A percentile compares a stretch with the other conserved stretches of the same genome.
Evolutionary conservation across 1,140 invertebrate genomes (phyloP).

Genomic region (Polypedilum vanderplanki): DNA sequence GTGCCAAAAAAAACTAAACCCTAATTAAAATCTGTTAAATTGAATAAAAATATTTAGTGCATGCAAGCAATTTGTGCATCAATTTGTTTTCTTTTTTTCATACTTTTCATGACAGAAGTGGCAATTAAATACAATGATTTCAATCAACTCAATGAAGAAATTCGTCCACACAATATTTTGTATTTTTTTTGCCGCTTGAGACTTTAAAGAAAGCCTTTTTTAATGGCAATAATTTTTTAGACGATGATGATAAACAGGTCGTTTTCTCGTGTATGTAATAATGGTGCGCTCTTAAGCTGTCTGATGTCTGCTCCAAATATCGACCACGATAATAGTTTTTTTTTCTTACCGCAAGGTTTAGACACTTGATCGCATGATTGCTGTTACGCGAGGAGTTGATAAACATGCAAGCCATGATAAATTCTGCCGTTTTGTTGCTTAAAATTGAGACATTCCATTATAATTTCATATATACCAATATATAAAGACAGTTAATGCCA

Average conservation of each 20-base stretch:
- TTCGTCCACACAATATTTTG: background rate
- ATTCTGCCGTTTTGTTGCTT: background rate
- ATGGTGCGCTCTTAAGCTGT: conserved; percentile 10
- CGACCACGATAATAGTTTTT: background rate
- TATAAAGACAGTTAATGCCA: background rate
- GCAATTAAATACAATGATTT: background rate
- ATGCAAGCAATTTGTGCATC: background rate
- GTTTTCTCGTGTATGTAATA: background rate
- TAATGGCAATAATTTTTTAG: background rate
- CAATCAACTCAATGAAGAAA: background rate
- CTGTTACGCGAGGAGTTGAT: too few species aligned
- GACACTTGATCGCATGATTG: too few species aligned
- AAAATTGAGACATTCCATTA: background rate
- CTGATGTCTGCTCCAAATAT: conserved; percentile 11
- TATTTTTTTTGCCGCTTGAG: background rate
- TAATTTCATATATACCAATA: background rate
- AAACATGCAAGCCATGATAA: too few species aligned
- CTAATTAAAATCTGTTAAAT: too few species aligned
- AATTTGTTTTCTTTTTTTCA: background rate
- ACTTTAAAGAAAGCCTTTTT: background rate
- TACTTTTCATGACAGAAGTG: background rate
- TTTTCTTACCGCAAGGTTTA: too few species aligned
- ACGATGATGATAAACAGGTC: conserved; percentile 1
- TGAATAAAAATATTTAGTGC: too few species aligned
- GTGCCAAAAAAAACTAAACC: too few species aligned